Evolutionary conservation across 2,797 vertebrate genomes (phyloP).

Genomic region (Arctocebus calabarensis): DNA sequence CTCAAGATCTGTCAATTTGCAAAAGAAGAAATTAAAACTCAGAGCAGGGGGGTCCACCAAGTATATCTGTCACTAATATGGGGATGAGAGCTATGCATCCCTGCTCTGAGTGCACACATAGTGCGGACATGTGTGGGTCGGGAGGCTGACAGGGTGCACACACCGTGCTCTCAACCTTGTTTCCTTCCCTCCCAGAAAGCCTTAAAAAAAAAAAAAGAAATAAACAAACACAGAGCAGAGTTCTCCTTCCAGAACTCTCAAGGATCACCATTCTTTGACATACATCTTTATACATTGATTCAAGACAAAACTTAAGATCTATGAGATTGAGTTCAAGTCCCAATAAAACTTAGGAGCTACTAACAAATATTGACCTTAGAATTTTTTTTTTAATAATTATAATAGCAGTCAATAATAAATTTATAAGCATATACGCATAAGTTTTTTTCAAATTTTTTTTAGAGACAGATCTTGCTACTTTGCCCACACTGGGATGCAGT

Average conservation of each 20-base stretch:
- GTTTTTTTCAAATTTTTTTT: background rate
- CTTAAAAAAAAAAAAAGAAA: too few species aligned
- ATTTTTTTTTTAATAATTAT: constrained; percentile 8
- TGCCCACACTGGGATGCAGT: background rate
- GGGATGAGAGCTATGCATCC: background rate
- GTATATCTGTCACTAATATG: background rate
- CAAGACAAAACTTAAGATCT: constrained; percentile 2
- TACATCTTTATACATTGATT: background rate
- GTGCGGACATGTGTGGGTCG: too few species aligned
- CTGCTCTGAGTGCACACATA: background rate
- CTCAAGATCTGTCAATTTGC: background rate
- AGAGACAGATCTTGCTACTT: background rate
- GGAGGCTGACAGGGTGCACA: background rate
- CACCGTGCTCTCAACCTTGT: too few species aligned
- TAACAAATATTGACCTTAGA: background rate
- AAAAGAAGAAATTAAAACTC: constrained; percentile 45
- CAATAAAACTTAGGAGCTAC: background rate
- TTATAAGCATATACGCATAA: background rate
- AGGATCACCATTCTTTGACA: background rate
- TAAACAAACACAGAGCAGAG: background rate
- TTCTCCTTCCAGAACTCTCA: background rate
- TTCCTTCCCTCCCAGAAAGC: background rate
- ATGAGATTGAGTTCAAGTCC: background rate
- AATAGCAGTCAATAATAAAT: background rate
- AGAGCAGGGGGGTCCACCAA: background rate